Base-by-base conservation (phyloP, 2,113 vertebrate genomes). In the Rhinichthys klamathensis region DNA sequence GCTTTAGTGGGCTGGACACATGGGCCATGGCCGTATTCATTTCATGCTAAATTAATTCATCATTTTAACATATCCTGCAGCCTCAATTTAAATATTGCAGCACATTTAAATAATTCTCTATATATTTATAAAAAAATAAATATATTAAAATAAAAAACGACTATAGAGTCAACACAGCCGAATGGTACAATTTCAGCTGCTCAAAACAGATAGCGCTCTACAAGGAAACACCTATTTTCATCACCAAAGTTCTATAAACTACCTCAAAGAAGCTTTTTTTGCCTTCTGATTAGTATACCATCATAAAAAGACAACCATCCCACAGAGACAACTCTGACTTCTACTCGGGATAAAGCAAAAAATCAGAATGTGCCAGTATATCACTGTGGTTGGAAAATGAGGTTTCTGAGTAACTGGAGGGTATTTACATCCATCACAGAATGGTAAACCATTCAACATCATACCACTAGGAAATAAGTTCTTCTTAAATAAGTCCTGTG, bases 351-450 rank as follows among this genome's bases (percentile, higher is more conserved):
- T 65, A 56, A 85, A 60, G 63, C 23, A 72, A 30, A 30, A 60
- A 72, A 65, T 41, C 76, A 49, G 84, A 85, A 56, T 35, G 3
- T 51, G 63, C 21, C 41, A 27, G 32, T 18, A 58, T 72, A 51
- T 78, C 65, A 15, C 51, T 13, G 84, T 60, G 84, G 84, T 85
- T 61, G 76, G 84, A 80, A 85, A 80, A 16, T 85, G 25, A 80
- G 84, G 63, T 80, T 85, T 84, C 38, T 38, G 23, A 44, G 63
- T 61, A 44, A 32, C 51, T 79, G 44, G 60, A 77, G 58, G 46
- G 61, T 70, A 75, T 75, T 84, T 30, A 84, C 56, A 46, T 46
- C 70, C 58, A 12, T 54, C 77, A 54, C 23, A 70, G 32, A 58
- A 18, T 69, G 76, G 23, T 79, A 54, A 78, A 63, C 30, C 83